phyloP scores from a whole-genome alignment of 2,797 vertebrate species.

The Bufotes viridis region DNA sequence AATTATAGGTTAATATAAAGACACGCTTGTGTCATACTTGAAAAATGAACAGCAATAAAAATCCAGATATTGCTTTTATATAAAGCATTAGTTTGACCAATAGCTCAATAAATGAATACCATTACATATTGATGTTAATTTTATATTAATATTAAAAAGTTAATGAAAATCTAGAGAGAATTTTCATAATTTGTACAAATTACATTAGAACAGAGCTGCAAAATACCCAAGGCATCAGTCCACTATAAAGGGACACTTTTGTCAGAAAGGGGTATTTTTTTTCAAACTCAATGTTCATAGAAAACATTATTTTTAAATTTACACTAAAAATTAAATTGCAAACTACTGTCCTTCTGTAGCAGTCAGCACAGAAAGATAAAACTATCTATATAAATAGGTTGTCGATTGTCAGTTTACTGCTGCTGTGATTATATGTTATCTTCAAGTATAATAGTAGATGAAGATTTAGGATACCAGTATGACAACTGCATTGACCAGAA shows the following conservation, averaged over 20 bases:
- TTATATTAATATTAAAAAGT: conserved; percentile 34
- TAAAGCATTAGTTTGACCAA: conserved; percentile 31
- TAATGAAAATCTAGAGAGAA: conserved; percentile 16
- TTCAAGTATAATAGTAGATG: too few species aligned
- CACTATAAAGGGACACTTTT: not conserved
- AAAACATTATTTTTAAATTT: too few species aligned
- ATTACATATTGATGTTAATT: conserved; percentile 31
- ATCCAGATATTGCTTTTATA: conserved; percentile 11
- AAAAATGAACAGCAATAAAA: conserved; percentile 22
- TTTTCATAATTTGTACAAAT: not conserved
- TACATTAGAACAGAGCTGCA: not conserved
- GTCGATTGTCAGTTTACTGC: too few species aligned
- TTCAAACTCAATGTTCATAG: too few species aligned
- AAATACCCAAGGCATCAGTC: not conserved
- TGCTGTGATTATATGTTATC: too few species aligned
- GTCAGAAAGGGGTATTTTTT: too few species aligned
- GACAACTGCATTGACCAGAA: too few species aligned
- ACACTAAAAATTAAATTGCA: too few species aligned
- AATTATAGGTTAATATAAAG: conserved; percentile 30
- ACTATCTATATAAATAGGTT: too few species aligned
- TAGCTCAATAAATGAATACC: conserved; percentile 24
- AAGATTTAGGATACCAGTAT: too few species aligned
- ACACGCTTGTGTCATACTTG: conserved; percentile 6
- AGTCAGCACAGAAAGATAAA: too few species aligned
- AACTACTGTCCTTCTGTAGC: too few species aligned